Conservation (phyloP, 2,888 invertebrate species). For the Cephalotes varians region DNA sequence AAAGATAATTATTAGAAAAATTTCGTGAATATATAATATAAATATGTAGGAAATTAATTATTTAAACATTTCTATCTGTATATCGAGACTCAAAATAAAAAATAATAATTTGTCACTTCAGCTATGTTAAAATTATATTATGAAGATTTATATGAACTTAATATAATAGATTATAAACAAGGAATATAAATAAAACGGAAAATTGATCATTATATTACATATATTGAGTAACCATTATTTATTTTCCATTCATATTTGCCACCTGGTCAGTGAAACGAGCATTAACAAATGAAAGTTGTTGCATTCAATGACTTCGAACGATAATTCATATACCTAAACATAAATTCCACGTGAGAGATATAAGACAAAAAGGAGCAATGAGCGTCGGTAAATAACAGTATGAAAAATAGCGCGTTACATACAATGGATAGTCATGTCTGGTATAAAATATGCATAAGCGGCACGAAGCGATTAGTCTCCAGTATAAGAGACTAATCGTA, state of each 20-base stretch:
- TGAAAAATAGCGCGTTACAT: conserved; percentile 2
- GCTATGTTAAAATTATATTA: background rate
- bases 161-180: background rate
- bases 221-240: background rate
- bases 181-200: background rate
- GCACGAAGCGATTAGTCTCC: conserved; percentile 11
- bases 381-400: conserved; percentile 17
- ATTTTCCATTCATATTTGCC: background rate
- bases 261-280: background rate
- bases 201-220: background rate
- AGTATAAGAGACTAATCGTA: background rate
- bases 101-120: background rate
- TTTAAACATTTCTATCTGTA: background rate
- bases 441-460: conserved; percentile 17
- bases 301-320: background rate
- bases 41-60: background rate
- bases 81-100: background rate
- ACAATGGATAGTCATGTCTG: conserved; percentile 28
- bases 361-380: background rate
- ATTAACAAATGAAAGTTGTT: background rate
- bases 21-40: background rate
- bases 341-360: background rate
- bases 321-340: background rate
- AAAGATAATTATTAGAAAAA: background rate
- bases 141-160: background rate